Percentiles rank a stretch among this genome's conserved stretches.
phyloP scores from a whole-genome alignment of 2,888 invertebrate species.

The Polyommatus icarus region DNA sequence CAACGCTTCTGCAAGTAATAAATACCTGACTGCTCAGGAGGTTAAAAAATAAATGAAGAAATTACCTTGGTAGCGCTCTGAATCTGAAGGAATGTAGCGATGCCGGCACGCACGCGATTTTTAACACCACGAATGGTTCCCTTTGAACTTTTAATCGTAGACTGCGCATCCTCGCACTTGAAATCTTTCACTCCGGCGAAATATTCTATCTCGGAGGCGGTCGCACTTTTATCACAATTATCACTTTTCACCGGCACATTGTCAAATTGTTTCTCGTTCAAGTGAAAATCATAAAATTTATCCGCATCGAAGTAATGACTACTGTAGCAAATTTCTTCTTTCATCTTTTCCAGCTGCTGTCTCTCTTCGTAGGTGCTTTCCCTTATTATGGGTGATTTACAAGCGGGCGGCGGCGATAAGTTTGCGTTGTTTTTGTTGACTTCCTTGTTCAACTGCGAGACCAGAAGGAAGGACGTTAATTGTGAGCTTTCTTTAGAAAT shows the following conservation, averaged over 20 bases:
- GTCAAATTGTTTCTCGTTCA: slow-evolving; percentile 85
- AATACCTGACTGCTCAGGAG: not conserved
- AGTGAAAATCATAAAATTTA: slow-evolving; percentile 90
- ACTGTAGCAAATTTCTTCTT: slow-evolving; percentile 70
- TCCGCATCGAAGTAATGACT: slow-evolving; percentile 86
- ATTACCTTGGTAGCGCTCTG: slow-evolving; percentile 89
- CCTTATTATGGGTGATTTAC: slow-evolving; percentile 77
- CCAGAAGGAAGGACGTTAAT: slow-evolving; percentile 76
- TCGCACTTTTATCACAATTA: slow-evolving; percentile 68
- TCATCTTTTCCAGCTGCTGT: slow-evolving; percentile 74
- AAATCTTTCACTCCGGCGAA: slow-evolving; percentile 91
- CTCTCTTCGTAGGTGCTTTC: slow-evolving; percentile 86
- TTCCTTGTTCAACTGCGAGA: slow-evolving; percentile 73
- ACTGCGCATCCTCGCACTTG: slow-evolving; percentile 81
- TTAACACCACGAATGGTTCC: slow-evolving; percentile 96
- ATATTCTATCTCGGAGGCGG: slow-evolving; percentile 81
- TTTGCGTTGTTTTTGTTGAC: slow-evolving; percentile 57
- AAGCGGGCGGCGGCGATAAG: slow-evolving; percentile 52
- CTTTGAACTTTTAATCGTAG: slow-evolving; percentile 93
- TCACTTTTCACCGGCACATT: slow-evolving; percentile 69
- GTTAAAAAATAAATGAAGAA: slow-evolving; percentile 44
- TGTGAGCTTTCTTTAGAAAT: slow-evolving; percentile 74
- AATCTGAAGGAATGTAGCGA: slow-evolving; percentile 95
- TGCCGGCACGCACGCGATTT: slow-evolving; percentile 96
- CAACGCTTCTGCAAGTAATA: no score